Conservation (phyloP, 1,140 invertebrate genomes). For the Caenorhabditis inopinata region DNA sequence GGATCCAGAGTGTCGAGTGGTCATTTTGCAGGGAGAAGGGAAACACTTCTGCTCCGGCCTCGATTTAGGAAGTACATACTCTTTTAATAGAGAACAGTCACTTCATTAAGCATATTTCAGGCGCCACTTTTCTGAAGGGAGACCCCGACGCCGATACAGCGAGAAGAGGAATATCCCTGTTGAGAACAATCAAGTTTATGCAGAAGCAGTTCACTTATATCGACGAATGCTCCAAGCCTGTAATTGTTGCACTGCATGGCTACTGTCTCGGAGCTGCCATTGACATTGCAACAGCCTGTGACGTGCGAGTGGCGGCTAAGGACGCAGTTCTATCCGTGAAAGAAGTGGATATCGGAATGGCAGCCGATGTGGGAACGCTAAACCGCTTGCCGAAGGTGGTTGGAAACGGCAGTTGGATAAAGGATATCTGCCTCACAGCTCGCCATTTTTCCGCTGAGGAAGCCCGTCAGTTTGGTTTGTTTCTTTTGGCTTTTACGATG, state of each 20-base stretch:
- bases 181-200: background rate
- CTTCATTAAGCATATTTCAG: background rate
- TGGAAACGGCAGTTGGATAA: conserved; percentile 80
- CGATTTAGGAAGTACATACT: conserved; percentile 23
- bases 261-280: conserved; percentile 38
- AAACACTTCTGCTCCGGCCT: conserved; percentile 31
- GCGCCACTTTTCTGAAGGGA: background rate
- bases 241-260: conserved; percentile 39
- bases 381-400: conserved; percentile 90
- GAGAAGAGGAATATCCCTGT: background rate
- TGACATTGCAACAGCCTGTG: conserved; percentile 44
- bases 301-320: conserved; percentile 36
- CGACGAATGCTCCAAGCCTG: conserved; percentile 41
- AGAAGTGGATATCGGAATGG: conserved; percentile 75
- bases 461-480: conserved; percentile 78
- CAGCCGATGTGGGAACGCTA: conserved; percentile 88
- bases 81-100: too few species aligned
- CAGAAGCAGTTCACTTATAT: conserved; percentile 32
- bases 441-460: conserved; percentile 80
- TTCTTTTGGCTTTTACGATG: conserved; percentile 73
- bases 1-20: conserved; percentile 41
- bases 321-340: conserved; percentile 44
- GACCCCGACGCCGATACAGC: background rate
- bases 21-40: conserved; percentile 38
- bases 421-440: conserved; percentile 83